These are phyloP conservation scores for Dolichoris vasculosae DNA, from an alignment of 1,140 invertebrate species.

Conservation along the genomic window DNA sequence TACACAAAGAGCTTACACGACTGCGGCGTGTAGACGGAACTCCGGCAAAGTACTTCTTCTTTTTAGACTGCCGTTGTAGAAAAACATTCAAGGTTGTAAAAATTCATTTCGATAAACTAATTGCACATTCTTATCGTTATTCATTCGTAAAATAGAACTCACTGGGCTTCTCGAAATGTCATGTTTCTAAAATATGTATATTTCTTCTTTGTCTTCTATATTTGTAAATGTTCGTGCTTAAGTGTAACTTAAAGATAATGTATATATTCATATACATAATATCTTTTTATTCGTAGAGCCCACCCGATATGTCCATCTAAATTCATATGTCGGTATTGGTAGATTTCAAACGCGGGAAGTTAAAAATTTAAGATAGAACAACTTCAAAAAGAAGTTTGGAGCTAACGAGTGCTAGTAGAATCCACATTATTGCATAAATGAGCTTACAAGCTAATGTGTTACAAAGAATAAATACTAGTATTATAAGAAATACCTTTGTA, in stretches of 20 bases:
- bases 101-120: neutral
- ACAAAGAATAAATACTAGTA: constrained; percentile 54
- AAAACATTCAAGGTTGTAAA: neutral
- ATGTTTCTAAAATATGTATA: neutral
- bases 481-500: constrained; percentile 55
- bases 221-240: neutral
- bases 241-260: neutral
- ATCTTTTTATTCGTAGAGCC: no score
- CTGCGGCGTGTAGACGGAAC: no score
- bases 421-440: constrained; percentile 56
- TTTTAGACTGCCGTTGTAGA: neutral
- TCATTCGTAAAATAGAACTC: neutral
- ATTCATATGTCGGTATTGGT: neutral
- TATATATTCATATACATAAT: neutral
- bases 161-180: neutral
- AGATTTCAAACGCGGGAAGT: constrained; percentile 1
- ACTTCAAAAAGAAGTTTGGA: constrained; percentile 49
- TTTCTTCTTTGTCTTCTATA: neutral
- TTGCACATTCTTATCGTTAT: neutral
- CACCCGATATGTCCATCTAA: neutral
- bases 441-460: constrained; percentile 55
- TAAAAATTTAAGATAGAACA: constrained; percentile 25
- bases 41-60: neutral
- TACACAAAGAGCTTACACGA: no score
- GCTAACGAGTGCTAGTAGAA: constrained; percentile 50